Conservation (phyloP, 1,140 invertebrate species). For the Cherax quadricarinatus region DNA sequence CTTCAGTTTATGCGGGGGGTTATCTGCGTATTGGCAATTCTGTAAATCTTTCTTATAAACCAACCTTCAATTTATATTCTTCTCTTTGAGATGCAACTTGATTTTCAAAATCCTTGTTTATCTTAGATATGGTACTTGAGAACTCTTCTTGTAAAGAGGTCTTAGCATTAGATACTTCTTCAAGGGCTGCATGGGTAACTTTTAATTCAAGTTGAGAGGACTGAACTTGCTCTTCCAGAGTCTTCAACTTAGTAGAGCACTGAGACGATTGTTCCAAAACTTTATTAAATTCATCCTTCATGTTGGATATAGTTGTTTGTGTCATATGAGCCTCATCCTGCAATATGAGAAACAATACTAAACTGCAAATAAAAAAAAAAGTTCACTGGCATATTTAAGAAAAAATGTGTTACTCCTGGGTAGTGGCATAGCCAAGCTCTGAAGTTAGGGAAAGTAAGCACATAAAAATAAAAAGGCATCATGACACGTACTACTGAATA, state of each 20-base stretch:
- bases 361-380: no score
- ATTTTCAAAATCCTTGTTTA: neutral
- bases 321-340: neutral
- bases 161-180: neutral
- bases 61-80: slow-evolving; percentile 15
- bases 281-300: neutral
- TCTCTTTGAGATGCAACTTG: neutral
- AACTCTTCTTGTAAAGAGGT: slow-evolving; percentile 2
- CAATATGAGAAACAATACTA: neutral
- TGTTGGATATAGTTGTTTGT: no score
- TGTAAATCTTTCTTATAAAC: no score
- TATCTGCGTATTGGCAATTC: no score
- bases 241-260: neutral
- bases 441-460: no score
- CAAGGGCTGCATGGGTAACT: neutral
- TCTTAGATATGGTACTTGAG: neutral
- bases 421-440: no score
- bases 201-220: neutral
- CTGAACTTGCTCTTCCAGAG: neutral
- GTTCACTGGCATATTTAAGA: no score
- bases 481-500: no score
- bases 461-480: no score
- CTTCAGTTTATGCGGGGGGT: no score
- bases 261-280: neutral
- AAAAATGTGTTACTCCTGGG: no score